phyloP scores from a whole-genome alignment of 2,888 invertebrate genomes.

The Limnephilus lunatus region DNA sequence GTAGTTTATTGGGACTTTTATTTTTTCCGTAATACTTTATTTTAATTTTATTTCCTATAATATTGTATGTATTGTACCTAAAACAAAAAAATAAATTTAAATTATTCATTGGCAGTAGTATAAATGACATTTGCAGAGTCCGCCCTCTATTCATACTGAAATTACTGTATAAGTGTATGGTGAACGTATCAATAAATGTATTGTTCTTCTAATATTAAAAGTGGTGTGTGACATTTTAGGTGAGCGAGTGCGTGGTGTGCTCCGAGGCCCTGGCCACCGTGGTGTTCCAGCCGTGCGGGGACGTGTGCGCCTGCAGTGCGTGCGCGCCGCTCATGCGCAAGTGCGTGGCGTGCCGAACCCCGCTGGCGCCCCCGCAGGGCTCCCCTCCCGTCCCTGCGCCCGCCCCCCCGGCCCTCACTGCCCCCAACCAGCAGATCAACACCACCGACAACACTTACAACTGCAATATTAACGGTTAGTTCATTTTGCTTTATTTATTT shows the following conservation, averaged over 20 bases:
- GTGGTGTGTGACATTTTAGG: slow-evolving; percentile 75
- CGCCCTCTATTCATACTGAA: too few relatives aligned
- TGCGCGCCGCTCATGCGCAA: slow-evolving; percentile 98
- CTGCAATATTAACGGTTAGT: slow-evolving; percentile 68
- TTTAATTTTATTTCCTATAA: too few relatives aligned
- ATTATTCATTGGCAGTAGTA: too few relatives aligned
- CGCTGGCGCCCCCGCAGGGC: slow-evolving; percentile 72
- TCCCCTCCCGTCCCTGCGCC: slow-evolving; percentile 67
- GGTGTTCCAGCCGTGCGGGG: slow-evolving; percentile 95
- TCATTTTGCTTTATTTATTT: background rate
- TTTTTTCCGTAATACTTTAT: too few relatives aligned
- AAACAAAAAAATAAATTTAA: too few relatives aligned
- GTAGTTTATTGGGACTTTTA: too few relatives aligned
- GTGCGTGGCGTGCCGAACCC: slow-evolving; percentile 95
- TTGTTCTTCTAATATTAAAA: slow-evolving; percentile 37
- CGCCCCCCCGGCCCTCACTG: slow-evolving; percentile 67
- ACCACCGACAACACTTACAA: slow-evolving; percentile 59
- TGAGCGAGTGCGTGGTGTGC: slow-evolving; percentile 97
- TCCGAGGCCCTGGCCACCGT: slow-evolving; percentile 95
- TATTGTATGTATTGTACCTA: too few relatives aligned
- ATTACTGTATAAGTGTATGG: background rate
- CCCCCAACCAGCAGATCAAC: slow-evolving; percentile 11
- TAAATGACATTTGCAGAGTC: too few relatives aligned
- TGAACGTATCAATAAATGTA: background rate
- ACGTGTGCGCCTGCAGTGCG: slow-evolving; percentile 91